These are phyloP conservation scores for Serrognathus titanus DNA, from an alignment of 2,888 invertebrate genomes.

Conservation along the genomic window DNA sequence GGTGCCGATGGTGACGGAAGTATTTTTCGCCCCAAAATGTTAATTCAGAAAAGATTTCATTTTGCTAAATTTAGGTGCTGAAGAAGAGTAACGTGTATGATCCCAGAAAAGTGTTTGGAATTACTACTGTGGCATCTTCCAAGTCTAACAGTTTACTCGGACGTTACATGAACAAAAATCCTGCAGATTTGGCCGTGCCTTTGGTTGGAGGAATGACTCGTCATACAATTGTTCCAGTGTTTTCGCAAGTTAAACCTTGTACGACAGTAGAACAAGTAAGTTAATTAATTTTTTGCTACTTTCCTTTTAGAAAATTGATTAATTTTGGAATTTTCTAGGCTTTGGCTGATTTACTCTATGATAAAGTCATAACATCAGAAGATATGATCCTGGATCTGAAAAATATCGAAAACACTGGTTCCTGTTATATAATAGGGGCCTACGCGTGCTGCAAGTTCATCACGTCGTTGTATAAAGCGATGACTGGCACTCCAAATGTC, in stretches of 20 bases:
- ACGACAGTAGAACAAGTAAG: slow-evolving; percentile 6
- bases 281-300: not conserved
- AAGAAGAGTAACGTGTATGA: slow-evolving; percentile 40
- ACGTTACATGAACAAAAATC: slow-evolving; percentile 29
- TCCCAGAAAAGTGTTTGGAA: slow-evolving; percentile 39
- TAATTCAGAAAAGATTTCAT: not conserved
- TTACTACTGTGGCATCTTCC: slow-evolving; percentile 34
- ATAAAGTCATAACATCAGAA: slow-evolving; percentile 34
- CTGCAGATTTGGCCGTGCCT: slow-evolving; percentile 36
- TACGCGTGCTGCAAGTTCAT: slow-evolving; percentile 41
- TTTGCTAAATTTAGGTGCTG: slow-evolving; percentile 36
- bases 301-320: not conserved
- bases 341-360: slow-evolving; percentile 28
- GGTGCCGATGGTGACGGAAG: slow-evolving; percentile 45
- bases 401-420: slow-evolving; percentile 30
- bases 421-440: slow-evolving; percentile 35
- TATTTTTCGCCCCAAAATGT: slow-evolving; percentile 19
- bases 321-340: slow-evolving; percentile 14
- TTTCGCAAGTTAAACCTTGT: slow-evolving; percentile 39
- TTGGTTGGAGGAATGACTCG: slow-evolving; percentile 40
- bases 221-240: slow-evolving; percentile 37
- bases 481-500: slow-evolving; percentile 36
- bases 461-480: slow-evolving; percentile 36
- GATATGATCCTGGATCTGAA: slow-evolving; percentile 33
- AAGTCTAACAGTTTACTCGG: slow-evolving; percentile 38